Evolutionary conservation across 2,888 invertebrate species (phyloP), one percentile per base, ranked within the genome.

Genomic region (Ceriagrion tenellum): DNA sequence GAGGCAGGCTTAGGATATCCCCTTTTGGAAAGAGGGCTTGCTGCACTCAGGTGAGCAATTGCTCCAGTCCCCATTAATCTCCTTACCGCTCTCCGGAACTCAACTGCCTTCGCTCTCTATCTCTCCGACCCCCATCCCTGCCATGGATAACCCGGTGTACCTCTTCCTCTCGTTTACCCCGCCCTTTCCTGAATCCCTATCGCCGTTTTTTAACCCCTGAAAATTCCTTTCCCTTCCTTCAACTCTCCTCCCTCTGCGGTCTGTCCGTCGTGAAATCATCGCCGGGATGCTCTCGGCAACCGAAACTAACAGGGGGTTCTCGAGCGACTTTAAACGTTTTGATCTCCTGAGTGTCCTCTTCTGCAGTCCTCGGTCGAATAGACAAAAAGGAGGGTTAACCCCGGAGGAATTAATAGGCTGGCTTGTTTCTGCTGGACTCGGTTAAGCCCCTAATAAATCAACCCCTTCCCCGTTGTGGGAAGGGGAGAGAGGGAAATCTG

Each of bases 11-110:
- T 81, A 81, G 81, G 12, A 81, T 13, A 16, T 35, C 13, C 81
- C 35, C 81, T 81, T 16, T 18, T 23, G 69, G 69, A n/a, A 20
- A 10, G 69, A 12, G n/a, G n/a, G 81, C 30, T 81, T 81, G 55
- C 55, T 89, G 35, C 47, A 93, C 93, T 93, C 93, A 93, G 93
- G 93, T 93, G 93, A 93, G 93, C 93, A 47, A 93, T 93, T 93
- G 93, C 93, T 47, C 47, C 47, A 69, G 69, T 69, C 69, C 40
- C 63, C 40, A 81, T 81, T 81, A 81, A 81, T 81, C 81, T 81
- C 81, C 81, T 18, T 35, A 81, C 81, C 81, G 81, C 81, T 35
- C 81, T 26, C 81, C 1, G 81, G 81, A 35, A 35, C 81, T 81
- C 81, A 20, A 26, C n/a, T 69, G 59, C 69, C 8, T n/a, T 69